Conservation (phyloP, 2,797 vertebrate species). For the Philypnodon macrostomus region DNA sequence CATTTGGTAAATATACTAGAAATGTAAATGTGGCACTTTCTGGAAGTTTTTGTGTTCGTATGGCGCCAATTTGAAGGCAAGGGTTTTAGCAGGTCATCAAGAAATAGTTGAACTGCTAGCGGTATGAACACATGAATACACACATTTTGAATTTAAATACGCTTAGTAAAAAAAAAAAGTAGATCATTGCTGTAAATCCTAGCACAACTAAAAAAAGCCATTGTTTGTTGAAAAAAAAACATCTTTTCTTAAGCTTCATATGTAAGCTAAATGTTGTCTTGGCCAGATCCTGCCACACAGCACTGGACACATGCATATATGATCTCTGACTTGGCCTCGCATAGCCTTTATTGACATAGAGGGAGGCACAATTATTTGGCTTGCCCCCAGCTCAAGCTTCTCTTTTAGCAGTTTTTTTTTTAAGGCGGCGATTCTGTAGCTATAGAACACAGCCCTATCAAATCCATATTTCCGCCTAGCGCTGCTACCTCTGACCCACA, state of each 20-base stretch:
- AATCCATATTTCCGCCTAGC: conserved; percentile 26
- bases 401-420: conserved; percentile 48
- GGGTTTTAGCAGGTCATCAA: not conserved
- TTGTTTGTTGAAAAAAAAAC: not conserved
- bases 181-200: no score
- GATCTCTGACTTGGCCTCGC: conserved; percentile 57
- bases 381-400: conserved; percentile 18
- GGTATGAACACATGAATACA: not conserved
- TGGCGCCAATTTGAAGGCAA: not conserved
- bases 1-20: not conserved
- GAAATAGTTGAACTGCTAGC: not conserved
- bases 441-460: conserved; percentile 12
- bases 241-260: conserved; percentile 3
- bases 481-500: conserved; percentile 63
- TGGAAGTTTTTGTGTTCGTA: no score
- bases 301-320: conserved; percentile 40
- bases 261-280: conserved; percentile 43
- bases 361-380: conserved; percentile 32
- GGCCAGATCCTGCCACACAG: conserved; percentile 49
- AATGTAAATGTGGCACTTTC: no score
- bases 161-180: no score
- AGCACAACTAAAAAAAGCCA: no score
- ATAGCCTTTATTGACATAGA: conserved; percentile 44
- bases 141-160: not conserved
- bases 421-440: conserved; percentile 70